Base-by-base conservation (phyloP, 2,888 invertebrate genomes). In the Eupelmus urozonus region DNA sequence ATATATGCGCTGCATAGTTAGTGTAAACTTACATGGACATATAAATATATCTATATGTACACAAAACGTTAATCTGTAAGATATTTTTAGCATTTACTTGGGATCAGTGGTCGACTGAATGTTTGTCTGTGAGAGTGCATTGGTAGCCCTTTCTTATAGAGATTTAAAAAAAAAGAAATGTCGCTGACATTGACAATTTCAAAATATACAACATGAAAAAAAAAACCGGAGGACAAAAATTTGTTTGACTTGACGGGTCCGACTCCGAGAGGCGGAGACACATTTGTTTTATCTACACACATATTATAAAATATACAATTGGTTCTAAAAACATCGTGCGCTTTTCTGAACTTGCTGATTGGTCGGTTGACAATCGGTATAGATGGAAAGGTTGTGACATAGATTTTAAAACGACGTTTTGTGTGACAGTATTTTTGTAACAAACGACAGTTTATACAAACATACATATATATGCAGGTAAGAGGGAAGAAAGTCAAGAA, bases 111-210 rank as follows among this genome's bases (percentile, higher is more conserved):
- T 88, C 85, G 86, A 88, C 87, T 87, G 88, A 88, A 89, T 89
- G 88, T 89, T 89, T 89, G 89, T 89, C 89, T 89, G 89, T 89
- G 88, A 89, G 88, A 89, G 88, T 89, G 89, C 89, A 85, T 85
- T 87, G 85, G 86, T 88, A 87, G 87, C 86, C 87, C 42, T 51
- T 71, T 60, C 51, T 27, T 60, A 67, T 27, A 70, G 23, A 69
- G 49, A 51, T 16, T 16, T 16, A 53, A 53, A 11, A 70, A 72
- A 29, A 25, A 27, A 59, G 67, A 69, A 79, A 66, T 70, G 49
- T 63, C 60, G 65, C 57, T 70, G 59, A 45, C 53, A 51, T 49
- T 57, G 29, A 70, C 62, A 45, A 63, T 72, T 27, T 60, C 34
- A 40, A 34, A 53, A 66, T 65, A 57, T 76, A 62, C 18, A 72